Evolutionary conservation across 2,888 invertebrate genomes (phyloP), one percentile per base, ranked within the genome.

Genomic region (Drosophila subquinaria): DNA sequence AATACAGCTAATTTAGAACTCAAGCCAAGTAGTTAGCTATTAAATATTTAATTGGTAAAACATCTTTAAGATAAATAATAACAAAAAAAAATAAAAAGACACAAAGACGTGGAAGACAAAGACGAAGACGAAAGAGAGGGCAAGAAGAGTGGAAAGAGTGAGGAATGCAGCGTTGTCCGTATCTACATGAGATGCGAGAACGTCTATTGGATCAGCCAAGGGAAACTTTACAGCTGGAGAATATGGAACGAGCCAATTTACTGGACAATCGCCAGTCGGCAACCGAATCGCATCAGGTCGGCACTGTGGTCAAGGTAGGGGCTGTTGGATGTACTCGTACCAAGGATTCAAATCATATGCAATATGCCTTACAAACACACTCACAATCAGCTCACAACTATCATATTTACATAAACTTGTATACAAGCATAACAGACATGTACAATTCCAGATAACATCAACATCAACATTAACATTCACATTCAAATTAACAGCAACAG

Each of bases 171-270:
- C 93, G 97, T 94, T 97, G 97, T 94, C 97, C 97, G 91, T 97
- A 97, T 94, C 96, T 97, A 94, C 96, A 97, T 95, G 97, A 97
- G 95, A 97, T 97, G 97, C 97, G 97, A 94, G 97, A 97, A 95
- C 96, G 97, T 91, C 94, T 97, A 94, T 95, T 97, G 89, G 95
- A 96, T 91, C 94, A 94, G 69, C 90, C 90, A 66, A 95, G 95
- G 79, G 95, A 96, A 92, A 95, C 95, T 92, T 93, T 95, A 91
- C 95, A 95, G 82, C 94, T 95, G 94, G 95, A 95, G 90, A 94
- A 94, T 88, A 93, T 95, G 90, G 94, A 94, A 91, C 93, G 94
- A 67, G 94, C 94, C 88, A 92, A 92, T 85, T 84, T 92, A 79
- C 92, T 93, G 79, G 93, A 93, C 72, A 93, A 92, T 83, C 91